Percentiles rank a stretch among this genome's conserved stretches.
phyloP scores from a whole-genome alignment of 2,888 invertebrate species.

The Parapristionchus giblindavisi region DNA sequence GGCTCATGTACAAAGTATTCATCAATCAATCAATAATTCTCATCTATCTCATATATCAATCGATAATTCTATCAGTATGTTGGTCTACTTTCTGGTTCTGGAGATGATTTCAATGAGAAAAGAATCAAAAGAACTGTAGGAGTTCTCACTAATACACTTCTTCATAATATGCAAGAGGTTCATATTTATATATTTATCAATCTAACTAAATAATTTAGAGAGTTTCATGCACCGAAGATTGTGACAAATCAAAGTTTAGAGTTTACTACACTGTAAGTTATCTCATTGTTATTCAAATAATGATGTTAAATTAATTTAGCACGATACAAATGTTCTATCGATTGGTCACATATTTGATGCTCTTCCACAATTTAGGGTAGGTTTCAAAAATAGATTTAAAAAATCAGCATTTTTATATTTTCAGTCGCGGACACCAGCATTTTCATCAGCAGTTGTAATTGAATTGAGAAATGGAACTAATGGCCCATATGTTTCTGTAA shows the following conservation, averaged over 20 bases:
- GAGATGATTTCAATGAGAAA: conserved; percentile 8
- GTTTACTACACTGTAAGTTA: conserved; percentile 20
- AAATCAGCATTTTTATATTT: background rate
- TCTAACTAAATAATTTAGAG: background rate
- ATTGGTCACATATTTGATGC: conserved; percentile 20
- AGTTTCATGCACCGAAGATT: background rate
- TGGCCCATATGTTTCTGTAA: conserved; percentile 10
- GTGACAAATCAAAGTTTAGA: background rate
- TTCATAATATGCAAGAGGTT: conserved; percentile 20
- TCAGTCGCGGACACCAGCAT: conserved; percentile 20
- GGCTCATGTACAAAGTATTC: conserved; percentile 23
- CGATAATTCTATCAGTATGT: background rate
- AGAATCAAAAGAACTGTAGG: conserved; percentile 12
- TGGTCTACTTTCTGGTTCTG: background rate
- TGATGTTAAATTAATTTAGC: background rate
- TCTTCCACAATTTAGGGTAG: background rate
- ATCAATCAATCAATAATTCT: background rate
- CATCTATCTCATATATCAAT: background rate
- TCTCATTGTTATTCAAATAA: background rate
- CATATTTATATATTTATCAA: background rate
- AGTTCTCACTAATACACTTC: conserved; percentile 14
- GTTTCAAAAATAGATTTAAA: background rate
- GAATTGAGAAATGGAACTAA: background rate
- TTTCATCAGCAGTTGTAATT: conserved; percentile 14
- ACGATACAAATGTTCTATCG: conserved; percentile 28